Conservation (phyloP, 2,888 invertebrate species). For the Drosophila sordidapex region DNA sequence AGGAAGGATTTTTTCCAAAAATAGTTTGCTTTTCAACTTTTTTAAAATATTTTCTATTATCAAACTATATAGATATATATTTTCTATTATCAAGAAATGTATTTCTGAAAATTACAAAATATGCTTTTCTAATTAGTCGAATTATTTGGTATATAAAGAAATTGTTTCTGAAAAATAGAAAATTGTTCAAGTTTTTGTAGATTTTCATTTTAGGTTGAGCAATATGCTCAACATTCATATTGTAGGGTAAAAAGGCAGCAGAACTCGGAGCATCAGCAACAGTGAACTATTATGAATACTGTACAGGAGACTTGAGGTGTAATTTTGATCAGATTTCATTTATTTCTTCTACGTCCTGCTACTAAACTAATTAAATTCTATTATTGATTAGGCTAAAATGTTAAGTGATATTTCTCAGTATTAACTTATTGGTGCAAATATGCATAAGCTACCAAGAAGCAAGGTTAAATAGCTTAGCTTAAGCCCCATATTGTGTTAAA, state of each 20-base stretch:
- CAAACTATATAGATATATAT: background rate
- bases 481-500: background rate
- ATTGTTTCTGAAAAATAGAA: background rate
- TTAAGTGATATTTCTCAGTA: background rate
- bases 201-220: background rate
- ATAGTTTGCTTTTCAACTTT: background rate
- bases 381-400: background rate
- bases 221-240: background rate
- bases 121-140: background rate
- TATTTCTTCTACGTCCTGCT: background rate
- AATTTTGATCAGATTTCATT: background rate
- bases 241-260: constrained; percentile 9
- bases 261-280: constrained; percentile 8
- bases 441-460: background rate
- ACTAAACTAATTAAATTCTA: background rate
- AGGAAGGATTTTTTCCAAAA: background rate
- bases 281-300: constrained; percentile 13
- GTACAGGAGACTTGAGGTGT: background rate
- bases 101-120: background rate
- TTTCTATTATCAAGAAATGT: background rate
- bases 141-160: background rate
- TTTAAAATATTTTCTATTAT: background rate
- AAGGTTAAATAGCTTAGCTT: background rate
- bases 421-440: background rate
- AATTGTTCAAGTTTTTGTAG: background rate